These are phyloP conservation scores for Micrasema minimum DNA, from an alignment of 1,140 invertebrate genomes.

Conservation along the genomic window DNA sequence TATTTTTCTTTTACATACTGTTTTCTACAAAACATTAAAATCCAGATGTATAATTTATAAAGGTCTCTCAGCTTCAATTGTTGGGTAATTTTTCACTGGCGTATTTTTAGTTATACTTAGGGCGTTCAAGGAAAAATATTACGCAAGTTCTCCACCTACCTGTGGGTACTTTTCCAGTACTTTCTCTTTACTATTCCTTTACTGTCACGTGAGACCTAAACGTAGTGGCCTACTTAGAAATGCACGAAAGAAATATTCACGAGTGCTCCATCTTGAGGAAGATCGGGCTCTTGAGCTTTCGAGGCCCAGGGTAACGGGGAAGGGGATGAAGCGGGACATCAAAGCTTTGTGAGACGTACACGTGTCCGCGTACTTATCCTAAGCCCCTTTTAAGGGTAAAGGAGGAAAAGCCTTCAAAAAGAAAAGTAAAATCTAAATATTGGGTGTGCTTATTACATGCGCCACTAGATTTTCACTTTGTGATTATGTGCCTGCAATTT, in stretches of 20 bases:
- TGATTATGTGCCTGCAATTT: neutral
- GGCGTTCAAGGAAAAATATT: too few relatives aligned
- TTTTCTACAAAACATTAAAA: too few relatives aligned
- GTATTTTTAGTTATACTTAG: too few relatives aligned
- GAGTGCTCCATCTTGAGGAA: neutral
- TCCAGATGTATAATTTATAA: too few relatives aligned
- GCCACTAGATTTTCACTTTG: neutral
- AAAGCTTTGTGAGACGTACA: constrained; percentile 33
- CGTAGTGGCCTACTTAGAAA: constrained; percentile 28
- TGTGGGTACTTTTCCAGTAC: too few relatives aligned
- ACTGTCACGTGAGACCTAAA: neutral
- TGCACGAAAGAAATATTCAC: constrained; percentile 6
- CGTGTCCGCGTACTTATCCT: constrained; percentile 28
- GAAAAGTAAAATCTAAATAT: neutral
- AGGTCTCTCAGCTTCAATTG: too few relatives aligned
- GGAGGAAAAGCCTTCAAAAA: neutral
- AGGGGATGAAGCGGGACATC: constrained; percentile 16
- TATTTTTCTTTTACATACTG: too few relatives aligned
- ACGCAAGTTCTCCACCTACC: too few relatives aligned
- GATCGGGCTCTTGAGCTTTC: constrained; percentile 6
- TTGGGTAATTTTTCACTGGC: too few relatives aligned
- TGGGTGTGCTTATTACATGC: too few relatives aligned
- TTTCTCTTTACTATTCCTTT: too few relatives aligned
- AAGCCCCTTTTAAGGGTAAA: constrained; percentile 10
- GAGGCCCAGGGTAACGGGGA: constrained; percentile 4